Conservation (phyloP, 2,797 vertebrate genomes). For the Amazona ochrocephala region DNA sequence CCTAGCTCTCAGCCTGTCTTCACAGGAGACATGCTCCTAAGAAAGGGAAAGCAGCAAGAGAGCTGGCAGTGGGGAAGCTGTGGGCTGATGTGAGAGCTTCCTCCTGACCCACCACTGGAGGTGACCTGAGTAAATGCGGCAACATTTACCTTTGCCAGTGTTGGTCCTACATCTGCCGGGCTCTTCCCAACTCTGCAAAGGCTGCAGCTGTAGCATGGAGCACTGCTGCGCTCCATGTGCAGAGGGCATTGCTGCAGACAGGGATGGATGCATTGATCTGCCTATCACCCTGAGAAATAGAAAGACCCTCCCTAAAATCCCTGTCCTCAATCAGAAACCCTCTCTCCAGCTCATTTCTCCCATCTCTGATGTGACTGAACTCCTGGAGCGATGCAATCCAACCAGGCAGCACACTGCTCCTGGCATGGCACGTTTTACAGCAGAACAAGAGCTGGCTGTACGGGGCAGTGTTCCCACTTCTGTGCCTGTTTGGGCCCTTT, state of each 20-base stretch:
- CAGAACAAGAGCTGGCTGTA: background rate
- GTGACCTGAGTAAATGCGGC: background rate
- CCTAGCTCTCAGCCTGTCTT: background rate
- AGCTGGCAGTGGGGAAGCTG: background rate
- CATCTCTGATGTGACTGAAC: accelerated
- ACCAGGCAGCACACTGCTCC: background rate
- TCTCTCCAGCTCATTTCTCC: background rate
- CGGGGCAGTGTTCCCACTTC: background rate
- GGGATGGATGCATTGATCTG: background rate
- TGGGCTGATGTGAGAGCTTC: accelerated
- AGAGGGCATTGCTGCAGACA: background rate
- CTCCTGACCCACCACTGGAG: background rate
- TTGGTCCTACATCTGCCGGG: background rate
- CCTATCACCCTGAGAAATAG: background rate
- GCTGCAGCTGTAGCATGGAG: background rate
- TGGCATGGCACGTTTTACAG: background rate
- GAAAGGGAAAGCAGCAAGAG: background rate
- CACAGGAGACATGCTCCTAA: background rate
- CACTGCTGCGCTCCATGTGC: background rate
- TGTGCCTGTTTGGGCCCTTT: background rate
- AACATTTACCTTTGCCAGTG: background rate
- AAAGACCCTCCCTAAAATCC: background rate
- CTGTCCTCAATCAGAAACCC: background rate
- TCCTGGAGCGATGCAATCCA: accelerated
- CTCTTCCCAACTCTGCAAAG: background rate